These are phyloP conservation scores for Schizotus pectinicornis DNA, from an alignment of 2,888 invertebrate genomes.

Conservation along the genomic window DNA sequence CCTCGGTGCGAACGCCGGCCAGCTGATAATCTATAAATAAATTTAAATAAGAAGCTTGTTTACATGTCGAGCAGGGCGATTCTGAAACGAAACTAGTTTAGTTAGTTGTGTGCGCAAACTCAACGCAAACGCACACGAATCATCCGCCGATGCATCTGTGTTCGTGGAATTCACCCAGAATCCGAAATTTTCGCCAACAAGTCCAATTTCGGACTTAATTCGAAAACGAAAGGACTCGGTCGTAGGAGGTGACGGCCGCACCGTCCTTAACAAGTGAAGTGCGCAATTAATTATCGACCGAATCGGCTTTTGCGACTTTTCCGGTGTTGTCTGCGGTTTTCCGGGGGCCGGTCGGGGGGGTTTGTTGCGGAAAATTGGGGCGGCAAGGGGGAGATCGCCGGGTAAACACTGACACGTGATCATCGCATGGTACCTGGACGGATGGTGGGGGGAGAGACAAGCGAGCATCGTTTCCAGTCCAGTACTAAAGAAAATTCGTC, in stretches of 20 bases:
- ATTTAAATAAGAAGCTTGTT: constrained; percentile 28
- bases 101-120: constrained; percentile 23
- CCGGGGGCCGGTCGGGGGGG: not conserved
- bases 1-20: too few relatives aligned
- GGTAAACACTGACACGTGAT: constrained; percentile 57
- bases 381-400: not conserved
- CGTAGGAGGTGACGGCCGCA: too few relatives aligned
- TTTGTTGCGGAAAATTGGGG: not conserved
- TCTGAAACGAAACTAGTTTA: too few relatives aligned
- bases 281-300: too few relatives aligned
- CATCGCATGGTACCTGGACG: constrained; percentile 47
- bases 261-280: constrained; percentile 1
- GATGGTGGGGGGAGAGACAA: constrained; percentile 40
- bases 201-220: too few relatives aligned
- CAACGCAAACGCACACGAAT: not conserved
- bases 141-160: not conserved
- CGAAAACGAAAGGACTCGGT: too few relatives aligned
- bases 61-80: constrained; percentile 27
- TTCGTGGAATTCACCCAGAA: too few relatives aligned
- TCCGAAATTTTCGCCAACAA: too few relatives aligned
- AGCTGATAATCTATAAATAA: constrained; percentile 29
- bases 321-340: not conserved
- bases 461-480: constrained; percentile 41
- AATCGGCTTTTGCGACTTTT: not conserved
- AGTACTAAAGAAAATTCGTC: constrained; percentile 12